Evolutionary conservation across 2,797 vertebrate species (phyloP).

Genomic region (Pangasius sanitwongsei): DNA sequence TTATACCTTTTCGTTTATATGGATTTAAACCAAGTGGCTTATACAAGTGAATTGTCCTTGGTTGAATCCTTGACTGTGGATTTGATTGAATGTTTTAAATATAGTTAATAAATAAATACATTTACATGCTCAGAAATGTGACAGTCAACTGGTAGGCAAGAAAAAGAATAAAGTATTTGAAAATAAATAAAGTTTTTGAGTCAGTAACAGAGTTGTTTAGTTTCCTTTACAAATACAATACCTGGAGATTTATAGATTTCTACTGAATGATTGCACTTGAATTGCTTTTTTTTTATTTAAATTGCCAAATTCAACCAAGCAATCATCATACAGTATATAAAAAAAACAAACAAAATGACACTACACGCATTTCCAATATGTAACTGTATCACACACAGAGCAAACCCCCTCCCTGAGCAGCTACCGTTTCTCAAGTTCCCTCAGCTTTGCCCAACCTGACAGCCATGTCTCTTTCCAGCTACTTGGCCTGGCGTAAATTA

Average conservation of each 20-base stretch:
- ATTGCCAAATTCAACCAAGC: not conserved
- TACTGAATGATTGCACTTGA: not conserved
- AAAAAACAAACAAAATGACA: not conserved
- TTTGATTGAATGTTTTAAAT: not conserved
- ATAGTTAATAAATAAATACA: not conserved
- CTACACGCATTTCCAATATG: not conserved
- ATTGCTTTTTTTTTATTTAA: not conserved
- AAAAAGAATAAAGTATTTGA: too few species aligned
- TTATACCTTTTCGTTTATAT: not conserved
- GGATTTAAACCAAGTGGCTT: not conserved
- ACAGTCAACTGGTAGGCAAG: not conserved
- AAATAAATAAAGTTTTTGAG: too few species aligned
- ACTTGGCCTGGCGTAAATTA: constrained; percentile 17
- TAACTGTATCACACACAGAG: not conserved
- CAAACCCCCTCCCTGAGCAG: too few species aligned
- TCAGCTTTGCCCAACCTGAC: too few species aligned
- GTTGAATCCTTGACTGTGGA: not conserved
- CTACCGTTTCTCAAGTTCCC: too few species aligned
- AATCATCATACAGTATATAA: not conserved
- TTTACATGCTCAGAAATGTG: not conserved
- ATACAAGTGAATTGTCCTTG: not conserved
- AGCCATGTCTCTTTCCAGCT: not conserved
- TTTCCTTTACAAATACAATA: not conserved
- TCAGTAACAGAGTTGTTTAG: not conserved
- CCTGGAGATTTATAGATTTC: not conserved